These are phyloP conservation scores for Reinhardtius hippoglossoides DNA, from an alignment of 2,113 vertebrate species.

Conservation along the genomic window DNA sequence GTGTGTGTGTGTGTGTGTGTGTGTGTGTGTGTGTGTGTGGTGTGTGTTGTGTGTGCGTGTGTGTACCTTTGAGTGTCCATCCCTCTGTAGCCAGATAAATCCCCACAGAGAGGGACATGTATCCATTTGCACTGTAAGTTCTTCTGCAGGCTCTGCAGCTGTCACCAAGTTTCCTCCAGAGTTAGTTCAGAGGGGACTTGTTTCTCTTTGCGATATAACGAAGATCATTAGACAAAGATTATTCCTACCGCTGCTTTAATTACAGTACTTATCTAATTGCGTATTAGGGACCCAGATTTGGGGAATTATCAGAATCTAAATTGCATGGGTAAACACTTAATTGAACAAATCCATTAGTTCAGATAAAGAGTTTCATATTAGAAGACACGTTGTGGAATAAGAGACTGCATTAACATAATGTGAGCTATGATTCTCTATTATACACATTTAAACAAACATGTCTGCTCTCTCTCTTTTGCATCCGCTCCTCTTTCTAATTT, in stretches of 20 bases:
- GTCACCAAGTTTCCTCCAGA: conserved; percentile 55
- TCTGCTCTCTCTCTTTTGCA: background rate
- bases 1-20: conserved; percentile 14
- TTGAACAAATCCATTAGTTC: conserved; percentile 78
- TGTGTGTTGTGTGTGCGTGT: conserved; percentile 20
- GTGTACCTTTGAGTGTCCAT: conserved; percentile 33
- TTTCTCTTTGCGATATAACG: conserved; percentile 71
- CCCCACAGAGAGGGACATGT: conserved; percentile 31
- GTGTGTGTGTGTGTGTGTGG: conserved; percentile 17
- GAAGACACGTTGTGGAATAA: conserved; percentile 44
- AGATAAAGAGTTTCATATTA: conserved; percentile 65
- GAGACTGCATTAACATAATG: conserved; percentile 65
- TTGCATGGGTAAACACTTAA: conserved; percentile 76
- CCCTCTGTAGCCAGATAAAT: conserved; percentile 39
- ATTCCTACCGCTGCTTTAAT: conserved; percentile 73
- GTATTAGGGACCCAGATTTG: conserved; percentile 72
- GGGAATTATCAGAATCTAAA: conserved; percentile 65
- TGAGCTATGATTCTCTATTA: conserved; percentile 64
- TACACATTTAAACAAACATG: conserved; percentile 43
- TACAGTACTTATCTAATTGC: conserved; percentile 74
- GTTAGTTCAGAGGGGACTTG: conserved; percentile 60
- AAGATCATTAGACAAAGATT: conserved; percentile 77
- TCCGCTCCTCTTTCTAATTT: conserved; percentile 7
- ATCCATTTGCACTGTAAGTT: conserved; percentile 45
- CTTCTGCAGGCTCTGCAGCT: conserved; percentile 47